phyloP scores from a whole-genome alignment of 2,113 vertebrate species.

The Aix galericulata region DNA sequence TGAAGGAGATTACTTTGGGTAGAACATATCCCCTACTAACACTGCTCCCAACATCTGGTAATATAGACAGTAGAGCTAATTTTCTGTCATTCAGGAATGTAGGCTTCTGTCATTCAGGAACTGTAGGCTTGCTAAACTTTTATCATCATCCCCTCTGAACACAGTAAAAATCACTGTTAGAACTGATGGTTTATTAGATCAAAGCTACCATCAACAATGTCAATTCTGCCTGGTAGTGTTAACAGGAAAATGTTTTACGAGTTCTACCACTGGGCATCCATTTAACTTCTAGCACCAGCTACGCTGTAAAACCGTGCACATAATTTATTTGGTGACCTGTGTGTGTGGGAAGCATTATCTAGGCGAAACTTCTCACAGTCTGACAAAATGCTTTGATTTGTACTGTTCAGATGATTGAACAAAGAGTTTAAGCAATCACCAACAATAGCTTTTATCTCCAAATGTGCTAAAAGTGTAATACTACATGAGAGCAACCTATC shows the following conservation, averaged over 20 bases:
- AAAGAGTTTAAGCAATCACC: conserved; percentile 73
- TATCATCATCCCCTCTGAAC: conserved; percentile 65
- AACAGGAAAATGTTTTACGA: conserved; percentile 77
- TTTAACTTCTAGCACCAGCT: conserved; percentile 74
- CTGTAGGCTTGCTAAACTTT: conserved; percentile 63
- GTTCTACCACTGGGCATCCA: conserved; percentile 71
- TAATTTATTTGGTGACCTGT: conserved; percentile 72
- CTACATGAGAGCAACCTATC: conserved; percentile 41
- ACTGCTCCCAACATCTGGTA: conserved; percentile 5
- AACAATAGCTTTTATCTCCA: conserved; percentile 67
- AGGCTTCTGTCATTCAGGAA: conserved; percentile 68
- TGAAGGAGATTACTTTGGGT: conserved; percentile 23
- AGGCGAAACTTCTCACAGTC: conserved; percentile 72
- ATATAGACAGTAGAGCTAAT: conserved; percentile 56
- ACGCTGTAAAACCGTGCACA: conserved; percentile 47
- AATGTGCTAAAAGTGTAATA: conserved; percentile 65
- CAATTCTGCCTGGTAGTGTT: conserved; percentile 59
- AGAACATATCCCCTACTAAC: conserved; percentile 19
- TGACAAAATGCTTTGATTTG: conserved; percentile 79
- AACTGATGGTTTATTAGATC: conserved; percentile 73
- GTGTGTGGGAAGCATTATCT: conserved; percentile 67
- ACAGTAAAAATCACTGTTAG: conserved; percentile 71
- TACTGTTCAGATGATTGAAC: conserved; percentile 74
- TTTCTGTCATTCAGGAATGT: conserved; percentile 67
- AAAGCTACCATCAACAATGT: conserved; percentile 71